Evolutionary conservation across 2,888 invertebrate species (phyloP).

Genomic region (Cantharis lateralis): DNA sequence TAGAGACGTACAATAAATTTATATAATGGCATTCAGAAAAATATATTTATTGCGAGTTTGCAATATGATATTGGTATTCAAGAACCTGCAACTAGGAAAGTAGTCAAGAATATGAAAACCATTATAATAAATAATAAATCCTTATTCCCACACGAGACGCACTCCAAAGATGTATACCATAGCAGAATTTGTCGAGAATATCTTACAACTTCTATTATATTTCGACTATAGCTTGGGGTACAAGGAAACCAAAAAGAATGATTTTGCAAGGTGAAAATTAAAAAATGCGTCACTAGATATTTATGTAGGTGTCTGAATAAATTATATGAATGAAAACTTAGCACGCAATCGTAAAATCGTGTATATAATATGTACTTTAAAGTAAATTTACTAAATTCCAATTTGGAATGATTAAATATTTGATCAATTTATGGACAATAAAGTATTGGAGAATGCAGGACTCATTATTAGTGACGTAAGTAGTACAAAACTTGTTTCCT

Average conservation of each 20-base stretch:
- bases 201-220: not conserved
- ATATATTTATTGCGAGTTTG: not conserved
- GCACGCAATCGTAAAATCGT: constrained; percentile 8
- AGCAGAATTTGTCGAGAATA: not conserved
- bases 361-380: not conserved
- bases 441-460: not conserved
- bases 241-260: not conserved
- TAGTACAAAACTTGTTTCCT: not conserved
- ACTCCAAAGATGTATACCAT: not conserved
- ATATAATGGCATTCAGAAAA: not conserved
- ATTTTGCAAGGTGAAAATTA: constrained; percentile 12
- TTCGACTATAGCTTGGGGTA: not conserved
- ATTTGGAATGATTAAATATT: not conserved
- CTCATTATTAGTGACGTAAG: not conserved
- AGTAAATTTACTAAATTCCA: not conserved
- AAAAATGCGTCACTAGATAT: constrained; percentile 21
- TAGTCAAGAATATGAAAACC: not conserved
- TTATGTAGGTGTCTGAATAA: constrained; percentile 14
- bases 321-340: constrained; percentile 8
- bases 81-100: not conserved
- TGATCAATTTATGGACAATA: not conserved
- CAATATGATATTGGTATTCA: not conserved
- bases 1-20: not conserved
- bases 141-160: not conserved
- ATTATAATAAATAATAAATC: not conserved